Evolutionary conservation across 1,140 invertebrate genomes (phyloP), one percentile per base, ranked within the genome.

Genomic region (Zaprionus davidi): DNA sequence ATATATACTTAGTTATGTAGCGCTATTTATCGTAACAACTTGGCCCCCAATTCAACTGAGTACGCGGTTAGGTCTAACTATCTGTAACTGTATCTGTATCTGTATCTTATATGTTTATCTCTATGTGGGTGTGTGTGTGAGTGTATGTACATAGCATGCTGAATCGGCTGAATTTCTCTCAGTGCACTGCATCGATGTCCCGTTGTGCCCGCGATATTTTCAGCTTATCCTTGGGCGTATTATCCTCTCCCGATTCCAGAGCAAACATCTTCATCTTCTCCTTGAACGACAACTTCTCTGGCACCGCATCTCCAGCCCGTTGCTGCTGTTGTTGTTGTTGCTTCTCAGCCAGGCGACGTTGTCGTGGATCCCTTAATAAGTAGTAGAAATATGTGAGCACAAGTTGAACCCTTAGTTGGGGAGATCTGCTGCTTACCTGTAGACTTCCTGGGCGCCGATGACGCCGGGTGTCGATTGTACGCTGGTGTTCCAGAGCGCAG

Each of bases 261-360:
- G 97, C 98, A 94, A 99, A 99, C 97, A 98, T 98, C 93, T 98
- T 98, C 97, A 99, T 98, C 93, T 99, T 99, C 92, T 98, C 98
- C 92, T 98, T 97, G 92, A 99, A 98, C 60, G 96, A 97, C 11
- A 99, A 93, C 86, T 98, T 98, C 91, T 98, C 97, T 1, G 97
- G 97, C 62, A 97, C 95, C 7, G 96, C 95, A 66, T 94, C 94
- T 64, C 94, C 93, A 67, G 86, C 94, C 92, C 93, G 95, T 94
- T 93, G 94, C 79, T 95, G 94, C 70, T 96, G 94, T 71, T 96
- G 94, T 78, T 95, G 95, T 56, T 96, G 96, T 84, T 97, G 96
- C 90, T 97, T 96, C 92, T 97, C 97, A 1, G 96, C 96, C 65
- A 98, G 92, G 22, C 97, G 95, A 63, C 96, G 95, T 91, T 96